Evolutionary conservation across 2,113 vertebrate genomes (phyloP).

Genomic region (Mellivora capensis): DNA sequence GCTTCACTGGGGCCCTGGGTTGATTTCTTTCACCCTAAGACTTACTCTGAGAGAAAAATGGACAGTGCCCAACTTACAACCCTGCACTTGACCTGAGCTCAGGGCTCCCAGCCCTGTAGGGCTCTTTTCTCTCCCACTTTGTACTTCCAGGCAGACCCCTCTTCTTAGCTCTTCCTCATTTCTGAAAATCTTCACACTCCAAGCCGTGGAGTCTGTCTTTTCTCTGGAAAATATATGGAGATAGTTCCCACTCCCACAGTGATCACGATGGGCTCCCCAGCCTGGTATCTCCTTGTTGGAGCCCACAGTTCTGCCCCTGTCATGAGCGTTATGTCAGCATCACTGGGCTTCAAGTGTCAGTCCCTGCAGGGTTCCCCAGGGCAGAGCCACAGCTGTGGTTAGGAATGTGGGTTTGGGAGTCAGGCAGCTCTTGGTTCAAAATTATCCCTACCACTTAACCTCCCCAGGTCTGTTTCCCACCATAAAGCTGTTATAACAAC

Average conservation of each 20-base stretch:
- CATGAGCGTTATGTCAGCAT: rapidly evolving
- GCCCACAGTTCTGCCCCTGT: not conserved
- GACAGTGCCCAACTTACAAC: not conserved
- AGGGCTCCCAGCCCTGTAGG: not conserved
- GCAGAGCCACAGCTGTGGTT: not conserved
- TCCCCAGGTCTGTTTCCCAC: not conserved
- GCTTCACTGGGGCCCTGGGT: not conserved
- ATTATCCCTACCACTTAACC: not conserved
- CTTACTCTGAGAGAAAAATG: not conserved
- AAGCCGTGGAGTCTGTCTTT: too few relatives aligned
- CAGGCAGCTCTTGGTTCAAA: not conserved
- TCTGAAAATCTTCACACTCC: not conserved
- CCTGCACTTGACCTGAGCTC: not conserved
- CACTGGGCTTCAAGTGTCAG: not conserved
- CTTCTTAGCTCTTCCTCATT: not conserved
- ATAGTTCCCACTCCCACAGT: not conserved
- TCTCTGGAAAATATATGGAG: not conserved
- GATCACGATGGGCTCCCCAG: not conserved
- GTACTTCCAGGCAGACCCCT: not conserved
- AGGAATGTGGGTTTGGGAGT: not conserved
- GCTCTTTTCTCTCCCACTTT: not conserved
- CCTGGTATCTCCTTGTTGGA: not conserved
- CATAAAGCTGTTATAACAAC: not conserved
- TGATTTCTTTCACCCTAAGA: not conserved
- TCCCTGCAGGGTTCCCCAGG: not conserved